phyloP scores from a whole-genome alignment of 2,888 invertebrate species.

The Synergus laeviventris region DNA sequence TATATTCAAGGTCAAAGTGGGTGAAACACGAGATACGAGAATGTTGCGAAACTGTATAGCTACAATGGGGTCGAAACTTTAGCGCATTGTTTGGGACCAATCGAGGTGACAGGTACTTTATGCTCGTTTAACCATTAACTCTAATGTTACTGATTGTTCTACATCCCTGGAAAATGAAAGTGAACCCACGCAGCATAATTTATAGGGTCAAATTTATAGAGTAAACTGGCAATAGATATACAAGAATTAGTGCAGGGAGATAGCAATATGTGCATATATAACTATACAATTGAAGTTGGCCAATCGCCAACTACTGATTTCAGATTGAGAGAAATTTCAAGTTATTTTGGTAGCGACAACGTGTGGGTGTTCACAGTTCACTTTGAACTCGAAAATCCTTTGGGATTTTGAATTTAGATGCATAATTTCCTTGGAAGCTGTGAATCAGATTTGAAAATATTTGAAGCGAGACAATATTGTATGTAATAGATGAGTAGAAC shows the following conservation, averaged over 20 bases:
- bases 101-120: conserved; percentile 35
- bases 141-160: conserved; percentile 25
- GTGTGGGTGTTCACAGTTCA: not conserved
- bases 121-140: conserved; percentile 37
- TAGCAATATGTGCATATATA: conserved; percentile 19
- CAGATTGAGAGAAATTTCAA: conserved; percentile 15
- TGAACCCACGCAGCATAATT: conserved; percentile 24
- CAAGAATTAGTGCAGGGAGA: conserved; percentile 20
- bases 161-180: conserved; percentile 24
- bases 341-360: conserved; percentile 27
- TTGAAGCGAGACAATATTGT: not conserved
- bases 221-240: conserved; percentile 25
- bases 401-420: not conserved
- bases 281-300: conserved; percentile 27
- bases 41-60: conserved; percentile 4
- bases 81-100: conserved; percentile 26
- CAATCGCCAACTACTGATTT: conserved; percentile 20
- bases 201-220: not conserved
- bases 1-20: conserved; percentile 19
- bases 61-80: conserved; percentile 30
- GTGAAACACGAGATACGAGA: conserved; percentile 25
- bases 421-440: not conserved
- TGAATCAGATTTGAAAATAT: not conserved
- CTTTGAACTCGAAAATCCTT: conserved; percentile 8
- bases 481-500: no score